Evolutionary conservation across 2,113 vertebrate genomes (phyloP), one percentile per base, ranked within the genome.

Genomic region (Pica pica): DNA sequence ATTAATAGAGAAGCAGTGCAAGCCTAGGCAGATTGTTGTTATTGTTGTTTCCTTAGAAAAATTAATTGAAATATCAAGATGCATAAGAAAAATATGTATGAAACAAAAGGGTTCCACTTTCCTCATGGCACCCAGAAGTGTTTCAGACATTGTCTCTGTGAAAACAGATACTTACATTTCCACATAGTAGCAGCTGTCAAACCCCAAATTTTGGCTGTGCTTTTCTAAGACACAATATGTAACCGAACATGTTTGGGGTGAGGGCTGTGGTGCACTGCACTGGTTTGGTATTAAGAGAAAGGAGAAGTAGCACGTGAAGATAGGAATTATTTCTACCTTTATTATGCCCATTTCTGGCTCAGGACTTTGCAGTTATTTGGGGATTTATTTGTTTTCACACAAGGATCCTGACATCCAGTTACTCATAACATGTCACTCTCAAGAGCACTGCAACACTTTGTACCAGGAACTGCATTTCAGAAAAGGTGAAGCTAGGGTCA

Each of bases 391-490:
- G 68, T 86, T 92, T 96, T 90, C 82, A 53, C 30, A 59, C 9
- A 7, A 59, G 44, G 79, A 78, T 88, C 71, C 82, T 88, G 79
- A 84, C 69, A 83, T 77, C 61, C 44, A 67, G 84, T 80, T 90
- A 87, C 55, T 84, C 83, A 23, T 64, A 92, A 61, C 46, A 41
- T 16, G 30, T 50, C 83, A 63, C 23, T 74, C 77, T 84, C 50
- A 42, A 63, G 56, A 7, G 2, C 42, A 17, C 79, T 9, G 70
- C 94, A 96, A 94, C 64, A 9, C 46, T 93, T 87, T 14, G 90
- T 95, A 90, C 85, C 88, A 93, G 95, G 92, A 95, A 88, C 92
- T 41, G 74, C 55, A 31, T 79, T 95, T 95, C 80, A 55, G 83
- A 77, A 71, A 35, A 92, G 90, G 92, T 92, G 90, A 95, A 80